Base-by-base conservation (phyloP, 2,888 invertebrate species). In the Pelosia muscerda region DNA sequence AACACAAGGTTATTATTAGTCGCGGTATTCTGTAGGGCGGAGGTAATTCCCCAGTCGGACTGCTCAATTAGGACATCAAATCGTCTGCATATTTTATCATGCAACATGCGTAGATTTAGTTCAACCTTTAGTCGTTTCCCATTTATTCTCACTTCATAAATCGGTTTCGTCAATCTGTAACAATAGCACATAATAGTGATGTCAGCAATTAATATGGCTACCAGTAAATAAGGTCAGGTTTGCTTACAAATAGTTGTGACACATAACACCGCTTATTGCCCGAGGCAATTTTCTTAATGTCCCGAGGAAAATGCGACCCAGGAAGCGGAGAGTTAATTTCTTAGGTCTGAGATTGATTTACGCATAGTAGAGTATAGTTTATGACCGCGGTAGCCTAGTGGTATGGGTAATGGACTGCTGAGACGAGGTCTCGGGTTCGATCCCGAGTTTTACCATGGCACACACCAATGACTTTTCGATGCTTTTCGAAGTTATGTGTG, bases 281-380 rank as follows among this genome's bases (percentile, higher is more conserved):
- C 15, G 55, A 49, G 63, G 70, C 75, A 79, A 81, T 81, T 79
- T 81, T 70, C 79, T 72, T 79, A 81, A 79, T 74, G 79, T 74
- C 59, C 72, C 65, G 76, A 76, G 76, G 77, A 68, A 78, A 80
- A 67, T 68, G 63, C 69, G 68, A 25, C 28, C 49, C n/a, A 26
- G 70, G 23, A 38, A 60, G 9, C 31, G 54, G 57, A 38, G 59
- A 60, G 59, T 65, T 68, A 69, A 69, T 72, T 42, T 79, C 71
- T 61, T 66, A 66, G 60, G 67, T 22, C 28, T 28, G 56, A n/a
- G 19, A 42, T 69, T 60, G 56, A 62, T 63, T 72, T 63, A 67
- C 65, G 57, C 65, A 23, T 2, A 28, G 3, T 28, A 28, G n/a
- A n/a, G n/a, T n/a, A n/a, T n/a, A n/a, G n/a, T n/a, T n/a, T n/a